Conservation (phyloP, 2,888 invertebrate species). For the Troides helena region DNA sequence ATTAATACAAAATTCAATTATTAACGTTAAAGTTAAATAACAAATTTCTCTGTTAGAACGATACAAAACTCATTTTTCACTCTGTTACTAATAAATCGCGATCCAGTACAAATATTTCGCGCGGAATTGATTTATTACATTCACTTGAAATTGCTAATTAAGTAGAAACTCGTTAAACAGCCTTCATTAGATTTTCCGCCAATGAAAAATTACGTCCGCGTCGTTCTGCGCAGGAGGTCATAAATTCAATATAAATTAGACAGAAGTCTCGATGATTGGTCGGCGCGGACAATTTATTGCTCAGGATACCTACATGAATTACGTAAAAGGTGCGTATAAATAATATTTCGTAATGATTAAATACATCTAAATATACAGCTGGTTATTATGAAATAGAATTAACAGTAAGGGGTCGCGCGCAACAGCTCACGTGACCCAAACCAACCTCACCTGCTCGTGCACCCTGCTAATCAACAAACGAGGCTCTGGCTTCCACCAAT, state of each 20-base stretch:
- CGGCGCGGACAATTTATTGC: constrained; percentile 22
- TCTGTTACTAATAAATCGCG: neutral
- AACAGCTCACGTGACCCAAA: too few relatives aligned
- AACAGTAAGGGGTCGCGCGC: neutral
- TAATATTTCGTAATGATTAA: constrained; percentile 4
- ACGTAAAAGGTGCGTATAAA: constrained; percentile 21
- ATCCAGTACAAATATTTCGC: constrained; percentile 4
- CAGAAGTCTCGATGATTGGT: constrained; percentile 30
- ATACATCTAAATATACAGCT: neutral
- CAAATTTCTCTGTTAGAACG: neutral
- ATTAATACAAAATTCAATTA: too few relatives aligned
- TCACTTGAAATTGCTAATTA: constrained; percentile 26
- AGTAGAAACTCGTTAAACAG: constrained; percentile 16
- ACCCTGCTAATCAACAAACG: too few relatives aligned
- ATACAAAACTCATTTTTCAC: neutral
- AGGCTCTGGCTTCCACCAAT: too few relatives aligned
- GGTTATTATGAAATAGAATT: neutral
- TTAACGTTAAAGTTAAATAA: neutral
- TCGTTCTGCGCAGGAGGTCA: constrained; percentile 18
- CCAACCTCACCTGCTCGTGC: too few relatives aligned
- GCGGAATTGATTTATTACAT: constrained; percentile 12
- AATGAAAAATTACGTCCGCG: constrained; percentile 31
- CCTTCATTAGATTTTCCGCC: constrained; percentile 28
- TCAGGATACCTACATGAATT: constrained; percentile 20
- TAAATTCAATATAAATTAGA: constrained; percentile 30